Conservation (phyloP, 2,113 vertebrate genomes). For the Amblyornis subalaris region DNA sequence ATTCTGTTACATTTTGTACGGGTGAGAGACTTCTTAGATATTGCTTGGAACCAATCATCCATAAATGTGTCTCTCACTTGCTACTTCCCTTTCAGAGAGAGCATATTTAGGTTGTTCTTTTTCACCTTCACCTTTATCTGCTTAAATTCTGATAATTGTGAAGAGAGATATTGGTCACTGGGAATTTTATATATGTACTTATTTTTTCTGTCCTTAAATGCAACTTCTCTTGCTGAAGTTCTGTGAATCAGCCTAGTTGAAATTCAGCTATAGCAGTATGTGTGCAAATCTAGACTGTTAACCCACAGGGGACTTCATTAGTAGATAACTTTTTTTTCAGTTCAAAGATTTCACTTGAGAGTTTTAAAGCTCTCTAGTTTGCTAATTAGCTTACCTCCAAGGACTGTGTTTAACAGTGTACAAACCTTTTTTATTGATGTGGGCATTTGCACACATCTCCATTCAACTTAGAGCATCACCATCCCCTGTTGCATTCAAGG, state of each 20-base stretch:
- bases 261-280: slow-evolving; percentile 54
- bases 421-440: slow-evolving; percentile 74
- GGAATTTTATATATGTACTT: not conserved
- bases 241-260: slow-evolving; percentile 41
- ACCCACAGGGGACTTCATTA: slow-evolving; percentile 77
- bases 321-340: slow-evolving; percentile 71
- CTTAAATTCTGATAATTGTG: not conserved
- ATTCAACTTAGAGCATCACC: slow-evolving; percentile 43
- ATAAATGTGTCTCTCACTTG: not conserved
- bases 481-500: slow-evolving; percentile 57
- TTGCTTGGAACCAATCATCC: not conserved
- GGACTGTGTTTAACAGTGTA: slow-evolving; percentile 67
- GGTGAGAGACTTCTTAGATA: not conserved
- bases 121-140: not conserved
- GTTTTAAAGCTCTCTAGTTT: slow-evolving; percentile 74
- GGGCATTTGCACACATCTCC: slow-evolving; percentile 49
- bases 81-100: not conserved
- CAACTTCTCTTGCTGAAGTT: slow-evolving; percentile 6
- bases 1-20: not conserved
- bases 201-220: not conserved
- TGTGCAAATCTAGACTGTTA: slow-evolving; percentile 45
- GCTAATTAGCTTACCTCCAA: slow-evolving; percentile 77
- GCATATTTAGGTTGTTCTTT: not conserved
- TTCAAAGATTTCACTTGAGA: slow-evolving; percentile 76
- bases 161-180: not conserved